A percentile compares a stretch with the other conserved stretches of the same genome.
Evolutionary conservation across 2,888 invertebrate genomes (phyloP).

Genomic region (Hyalella azteca): DNA sequence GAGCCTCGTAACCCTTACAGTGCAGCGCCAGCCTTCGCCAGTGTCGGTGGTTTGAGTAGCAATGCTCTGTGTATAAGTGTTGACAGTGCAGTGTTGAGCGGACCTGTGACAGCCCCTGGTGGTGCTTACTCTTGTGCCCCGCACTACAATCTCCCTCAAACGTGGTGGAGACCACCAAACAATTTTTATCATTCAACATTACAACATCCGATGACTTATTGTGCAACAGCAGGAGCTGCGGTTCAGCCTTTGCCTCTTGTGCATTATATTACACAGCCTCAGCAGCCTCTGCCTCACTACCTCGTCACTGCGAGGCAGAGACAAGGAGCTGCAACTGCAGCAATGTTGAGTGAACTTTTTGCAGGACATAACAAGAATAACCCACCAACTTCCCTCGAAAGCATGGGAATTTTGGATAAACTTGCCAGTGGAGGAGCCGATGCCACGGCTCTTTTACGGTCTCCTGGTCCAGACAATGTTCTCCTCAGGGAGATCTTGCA

Average conservation of each 20-base stretch:
- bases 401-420: conserved; percentile 57
- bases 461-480: conserved; percentile 57
- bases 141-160: not conserved
- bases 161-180: conserved; percentile 16
- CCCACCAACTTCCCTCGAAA: conserved; percentile 46
- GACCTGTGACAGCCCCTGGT: not conserved
- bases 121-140: conserved; percentile 22
- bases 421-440: conserved; percentile 49
- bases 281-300: conserved; percentile 33
- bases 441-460: conserved; percentile 47
- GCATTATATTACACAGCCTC: conserved; percentile 18
- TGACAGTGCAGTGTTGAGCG: conserved; percentile 39
- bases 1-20: conserved; percentile 65
- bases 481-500: conserved; percentile 57
- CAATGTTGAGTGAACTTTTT: conserved; percentile 56
- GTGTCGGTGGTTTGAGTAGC: conserved; percentile 57
- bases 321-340: conserved; percentile 37
- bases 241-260: conserved; percentile 39
- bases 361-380: conserved; percentile 44
- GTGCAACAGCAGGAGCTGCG: conserved; percentile 37
- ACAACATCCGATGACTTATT: conserved; percentile 37
- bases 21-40: conserved; percentile 61
- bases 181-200: conserved; percentile 24
- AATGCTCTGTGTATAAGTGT: conserved; percentile 51
- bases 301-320: conserved; percentile 32